Evolutionary conservation across 2,888 invertebrate genomes (phyloP), one percentile per base, ranked within the genome.

Genomic region (Phyllotreta cruciferae): DNA sequence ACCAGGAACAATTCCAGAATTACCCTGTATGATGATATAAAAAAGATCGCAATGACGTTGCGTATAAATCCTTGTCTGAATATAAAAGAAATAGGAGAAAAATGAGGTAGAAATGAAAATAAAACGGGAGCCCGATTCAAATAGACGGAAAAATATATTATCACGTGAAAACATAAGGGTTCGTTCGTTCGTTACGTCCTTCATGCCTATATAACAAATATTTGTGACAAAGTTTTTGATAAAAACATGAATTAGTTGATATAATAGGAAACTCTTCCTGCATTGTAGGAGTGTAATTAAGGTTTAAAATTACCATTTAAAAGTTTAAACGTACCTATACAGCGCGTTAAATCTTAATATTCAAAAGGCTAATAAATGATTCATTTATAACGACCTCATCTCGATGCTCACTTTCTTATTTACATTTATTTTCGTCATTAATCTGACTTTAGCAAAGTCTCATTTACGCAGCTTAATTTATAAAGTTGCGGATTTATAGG

Each of bases 401-500:
- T 60, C 45, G 52, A 57, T 52, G 14, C 50, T 44, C 44, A 36
- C 42, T 63, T 45, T 54, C 57, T 63, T 79, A 79, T 79, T 79
- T 79, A 79, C 79, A 79, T 78, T 79, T 79, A 79, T 79, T 80
- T 77, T 73, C 77, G 75, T 80, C 80, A 80, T 80, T 81, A 80
- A 81, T 81, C 79, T 80, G 80, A 80, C 80, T 81, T 80, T 80
- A 78, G 76, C 77, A 77, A 78, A 80, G 79, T 79, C 80, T 78
- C 79, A 79, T 80, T 80, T 80, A 78, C 79, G 79, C 78, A 75
- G 79, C 79, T 79, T 80, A 80, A 80, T 80, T 80, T 78, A 78
- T 77, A 79, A 81, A 81, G 80, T 81, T 81, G 75, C 74, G 78
- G 78, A 81, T 81, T 81, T 81, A 81, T 81, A 77, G 80, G 77